Evolutionary conservation across 2,113 vertebrate species (phyloP), one percentile per base, ranked within the genome.

Genomic region (Neopipo cinnamomea): DNA sequence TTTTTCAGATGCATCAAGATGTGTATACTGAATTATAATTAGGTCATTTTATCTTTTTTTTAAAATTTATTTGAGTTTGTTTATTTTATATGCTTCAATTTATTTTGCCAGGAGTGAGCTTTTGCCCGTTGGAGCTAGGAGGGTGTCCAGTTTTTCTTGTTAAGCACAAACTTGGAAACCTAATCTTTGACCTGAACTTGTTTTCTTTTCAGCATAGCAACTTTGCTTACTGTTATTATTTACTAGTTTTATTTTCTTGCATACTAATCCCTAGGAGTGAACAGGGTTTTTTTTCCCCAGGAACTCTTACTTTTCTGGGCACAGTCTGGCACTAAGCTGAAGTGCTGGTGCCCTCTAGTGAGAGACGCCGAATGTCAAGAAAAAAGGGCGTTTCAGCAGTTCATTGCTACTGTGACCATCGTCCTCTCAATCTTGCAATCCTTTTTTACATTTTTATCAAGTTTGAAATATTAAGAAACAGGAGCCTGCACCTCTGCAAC

Each of bases 291-390:
- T 42, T 85, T 65, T 58, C 25, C 18, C 31, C 37, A 8, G 7
- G 2, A 89, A 35, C 42, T n/a, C 11, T 11, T 10, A 4, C 17
- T 81, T 21, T 18, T 3, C 37, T 41, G 59, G 25, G 5, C 27
- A 23, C 18, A 27, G 39, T 6, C 31, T 53, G 49, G 14, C 20
- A 14, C 67, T 66, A 76, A 91, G 5, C 21, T 94, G 92, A 85
- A 59, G 39, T 59, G 50, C 58, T 95, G 88, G 68, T 95, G 96
- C 97, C 97, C 97, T 97, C 97, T 97, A 91, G 91, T 92, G 97
- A 88, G 30, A 7, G 9, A 25, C 1, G 3, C 33, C 22, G 52
- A 13, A 28, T 5, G 31, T 21, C 53, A 58, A 53, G 58, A 59
- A 22, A 44, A 65, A 66, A 50, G 14, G 1, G 0, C 5, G 9